phyloP scores from a whole-genome alignment of 2,888 invertebrate genomes.

The Parnassius smintheus region DNA sequence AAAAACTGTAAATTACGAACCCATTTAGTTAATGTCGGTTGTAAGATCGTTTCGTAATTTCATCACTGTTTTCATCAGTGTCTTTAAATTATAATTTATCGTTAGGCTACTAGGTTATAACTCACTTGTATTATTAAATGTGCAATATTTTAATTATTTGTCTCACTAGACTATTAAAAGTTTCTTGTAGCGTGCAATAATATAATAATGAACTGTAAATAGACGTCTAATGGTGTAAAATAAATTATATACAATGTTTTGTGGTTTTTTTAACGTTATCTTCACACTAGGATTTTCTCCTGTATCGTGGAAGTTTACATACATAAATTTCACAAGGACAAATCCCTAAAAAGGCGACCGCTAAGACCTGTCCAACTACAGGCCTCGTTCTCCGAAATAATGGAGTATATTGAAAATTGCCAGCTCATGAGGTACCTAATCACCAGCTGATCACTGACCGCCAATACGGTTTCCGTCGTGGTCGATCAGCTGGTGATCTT shows the following conservation, averaged over 20 bases:
- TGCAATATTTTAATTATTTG: constrained; percentile 23
- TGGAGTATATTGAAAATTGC: too few relatives aligned
- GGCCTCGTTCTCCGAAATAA: too few relatives aligned
- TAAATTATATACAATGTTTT: constrained; percentile 17
- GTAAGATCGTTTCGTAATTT: constrained; percentile 23
- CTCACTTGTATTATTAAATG: constrained; percentile 22
- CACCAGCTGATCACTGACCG: too few relatives aligned
- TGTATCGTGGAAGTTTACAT: too few relatives aligned
- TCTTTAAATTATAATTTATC: constrained; percentile 1
- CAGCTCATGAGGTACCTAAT: too few relatives aligned
- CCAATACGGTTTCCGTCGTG: too few relatives aligned
- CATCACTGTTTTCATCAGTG: constrained; percentile 5
- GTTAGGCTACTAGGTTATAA: constrained; percentile 1
- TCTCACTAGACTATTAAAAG: constrained; percentile 14
- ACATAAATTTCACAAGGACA: too few relatives aligned
- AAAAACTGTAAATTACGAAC: too few relatives aligned
- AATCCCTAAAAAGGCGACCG: too few relatives aligned
- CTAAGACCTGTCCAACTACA: too few relatives aligned
- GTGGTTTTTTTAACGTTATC: constrained; percentile 1
- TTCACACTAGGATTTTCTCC: too few relatives aligned
- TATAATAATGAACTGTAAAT: constrained; percentile 23
- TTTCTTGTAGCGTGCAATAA: constrained; percentile 24
- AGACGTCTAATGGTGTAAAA: constrained; percentile 22
- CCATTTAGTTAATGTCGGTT: not conserved
- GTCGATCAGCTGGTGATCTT: too few relatives aligned